These are phyloP conservation scores for Eilema griseolum DNA, from an alignment of 2,888 invertebrate species.

Conservation along the genomic window DNA sequence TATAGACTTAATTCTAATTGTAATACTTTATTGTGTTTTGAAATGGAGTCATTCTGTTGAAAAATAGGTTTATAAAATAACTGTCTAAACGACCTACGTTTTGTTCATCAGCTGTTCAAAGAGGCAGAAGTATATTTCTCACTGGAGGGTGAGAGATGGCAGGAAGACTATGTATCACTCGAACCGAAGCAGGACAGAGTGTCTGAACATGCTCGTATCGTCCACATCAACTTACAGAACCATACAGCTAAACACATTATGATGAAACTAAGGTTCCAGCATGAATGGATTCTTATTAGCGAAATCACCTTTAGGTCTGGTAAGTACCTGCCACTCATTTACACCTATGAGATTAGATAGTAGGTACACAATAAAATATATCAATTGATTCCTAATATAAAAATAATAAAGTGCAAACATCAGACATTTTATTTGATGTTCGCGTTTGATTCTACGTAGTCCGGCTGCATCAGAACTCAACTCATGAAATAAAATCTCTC, in stretches of 20 bases:
- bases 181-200: conserved; percentile 86
- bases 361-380: not conserved
- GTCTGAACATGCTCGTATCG: conserved; percentile 87
- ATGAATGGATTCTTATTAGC: conserved; percentile 96
- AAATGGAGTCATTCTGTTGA: not conserved
- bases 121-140: conserved; percentile 93
- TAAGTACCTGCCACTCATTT: conserved; percentile 71
- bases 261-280: conserved; percentile 91
- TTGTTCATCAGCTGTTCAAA: conserved; percentile 89
- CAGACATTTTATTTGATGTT: conserved; percentile 67
- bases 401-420: conserved; percentile 57
- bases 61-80: not conserved
- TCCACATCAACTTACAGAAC: conserved; percentile 91
- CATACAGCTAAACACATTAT: conserved; percentile 92
- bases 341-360: not conserved
- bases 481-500: conserved; percentile 62
- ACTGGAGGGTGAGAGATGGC: conserved; percentile 92
- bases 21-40: not conserved
- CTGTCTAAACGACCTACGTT: not conserved
- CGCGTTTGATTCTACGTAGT: conserved; percentile 57
- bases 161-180: conserved; percentile 88
- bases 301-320: conserved; percentile 95
- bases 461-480: conserved; percentile 65
- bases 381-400: conserved; percentile 42
- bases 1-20: not conserved